These are phyloP conservation scores for Perognathus longimembris DNA, from an alignment of 2,113 vertebrate genomes.

Conservation along the genomic window DNA sequence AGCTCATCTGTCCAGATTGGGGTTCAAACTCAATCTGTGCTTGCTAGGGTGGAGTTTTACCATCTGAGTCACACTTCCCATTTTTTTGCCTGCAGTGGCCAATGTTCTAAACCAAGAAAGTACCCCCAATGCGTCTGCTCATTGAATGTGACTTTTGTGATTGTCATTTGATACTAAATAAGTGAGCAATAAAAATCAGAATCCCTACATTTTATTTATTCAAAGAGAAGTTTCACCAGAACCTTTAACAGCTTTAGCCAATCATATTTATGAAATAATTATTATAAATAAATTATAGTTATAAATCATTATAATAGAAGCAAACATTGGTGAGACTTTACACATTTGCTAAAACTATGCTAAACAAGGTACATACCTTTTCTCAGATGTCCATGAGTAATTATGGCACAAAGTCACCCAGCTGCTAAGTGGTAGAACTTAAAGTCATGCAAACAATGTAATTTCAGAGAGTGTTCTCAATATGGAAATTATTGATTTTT, in stretches of 20 bases:
- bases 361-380: background rate
- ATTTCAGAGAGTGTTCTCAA: background rate
- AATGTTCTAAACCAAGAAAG: background rate
- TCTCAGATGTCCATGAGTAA: background rate
- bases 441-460: background rate
- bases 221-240: background rate
- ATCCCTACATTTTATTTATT: background rate
- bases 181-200: background rate
- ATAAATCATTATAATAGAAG: background rate
- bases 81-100: background rate
- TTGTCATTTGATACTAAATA: background rate
- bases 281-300: background rate
- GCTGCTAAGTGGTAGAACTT: background rate
- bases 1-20: background rate
- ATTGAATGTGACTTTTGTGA: background rate
- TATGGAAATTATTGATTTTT: background rate
- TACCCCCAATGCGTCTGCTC: background rate
- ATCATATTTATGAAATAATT: slow-evolving; percentile 2
- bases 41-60: no score
- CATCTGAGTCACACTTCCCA: no score
- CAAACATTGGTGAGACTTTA: background rate
- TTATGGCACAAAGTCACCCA: background rate
- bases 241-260: background rate
- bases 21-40: no score
- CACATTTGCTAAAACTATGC: background rate